Base-by-base conservation (phyloP, 2,888 invertebrate genomes). In the Agonopterix alstromeriana region DNA sequence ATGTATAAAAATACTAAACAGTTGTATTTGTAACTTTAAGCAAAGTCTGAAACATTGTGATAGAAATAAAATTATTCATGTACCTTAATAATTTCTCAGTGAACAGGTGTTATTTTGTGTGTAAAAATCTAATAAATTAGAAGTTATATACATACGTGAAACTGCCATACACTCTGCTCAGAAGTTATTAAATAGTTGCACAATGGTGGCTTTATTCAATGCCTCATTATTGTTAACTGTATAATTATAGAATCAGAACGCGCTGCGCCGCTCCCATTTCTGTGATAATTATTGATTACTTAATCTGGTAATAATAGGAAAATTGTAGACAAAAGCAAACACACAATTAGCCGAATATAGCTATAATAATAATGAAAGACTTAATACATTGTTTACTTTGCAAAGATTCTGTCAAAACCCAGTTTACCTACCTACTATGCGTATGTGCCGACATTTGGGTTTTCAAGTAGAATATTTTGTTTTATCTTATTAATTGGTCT, bases 21-120 rank as follows among this genome's bases (percentile, higher is more conserved):
- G 65, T 61, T 66, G 62, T 27, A 27, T 27, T 59, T 57, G 48
- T 61, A 56, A 58, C 51, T 62, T 57, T 78, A 73, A 73, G 71
- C 60, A 67, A 77, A 77, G 79, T 79, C 77, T 78, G 74, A 78
- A 66, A 69, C 58, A 68, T 69, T 73, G 81, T 80, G 80, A 80
- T 82, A 81, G 64, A 64, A 61, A 60, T 69, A 27, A 73, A 73
- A 72, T 73, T 75, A 69, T 71, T 73, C 66, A 68, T 66, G 70
- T 67, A 68, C 56, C 55, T 67, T 68, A 60, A 63, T 64, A 62
- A 58, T 49, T 55, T 58, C 47, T 54, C 44, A 57, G 48, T 50
- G 38, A 56, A 52, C 56, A 53, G 54, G 47, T 56, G 53, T 58
- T 57, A 48, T 53, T 56, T 66, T 56, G 52, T 55, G 55, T 47